These are phyloP conservation scores for Batillaria attramentaria DNA, from an alignment of 1,140 invertebrate species.

Conservation along the genomic window DNA sequence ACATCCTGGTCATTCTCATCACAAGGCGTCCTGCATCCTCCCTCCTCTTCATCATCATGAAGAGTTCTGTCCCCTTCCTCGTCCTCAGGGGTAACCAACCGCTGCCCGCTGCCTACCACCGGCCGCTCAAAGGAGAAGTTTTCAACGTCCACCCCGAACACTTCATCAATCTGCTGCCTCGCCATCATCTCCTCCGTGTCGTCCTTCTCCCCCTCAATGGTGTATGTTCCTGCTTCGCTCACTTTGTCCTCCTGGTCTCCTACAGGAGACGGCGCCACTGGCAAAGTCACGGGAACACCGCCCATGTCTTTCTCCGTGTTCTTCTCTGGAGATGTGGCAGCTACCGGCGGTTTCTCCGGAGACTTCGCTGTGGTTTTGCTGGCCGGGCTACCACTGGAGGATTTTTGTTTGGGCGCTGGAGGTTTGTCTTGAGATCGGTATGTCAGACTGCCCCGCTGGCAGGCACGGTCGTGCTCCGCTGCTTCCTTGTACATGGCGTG, in stretches of 20 bases:
- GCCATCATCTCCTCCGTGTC: slow-evolving; percentile 89
- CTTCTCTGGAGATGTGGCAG: background rate
- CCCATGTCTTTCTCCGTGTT: background rate
- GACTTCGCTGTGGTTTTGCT: background rate
- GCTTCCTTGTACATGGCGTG: slow-evolving; percentile 58
- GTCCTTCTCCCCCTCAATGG: slow-evolving; percentile 79
- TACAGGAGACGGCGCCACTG: background rate
- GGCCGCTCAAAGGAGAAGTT: slow-evolving; percentile 38
- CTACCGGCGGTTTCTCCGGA: background rate
- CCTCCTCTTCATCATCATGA: slow-evolving; percentile 23
- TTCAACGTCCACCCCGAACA: slow-evolving; percentile 76
- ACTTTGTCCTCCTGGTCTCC: slow-evolving; percentile 76
- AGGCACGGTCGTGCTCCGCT: slow-evolving; percentile 51
- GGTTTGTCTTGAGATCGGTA: slow-evolving; percentile 1
- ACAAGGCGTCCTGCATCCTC: background rate
- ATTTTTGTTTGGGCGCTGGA: slow-evolving; percentile 11
- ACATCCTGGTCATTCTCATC: background rate
- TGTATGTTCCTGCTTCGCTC: slow-evolving; percentile 90
- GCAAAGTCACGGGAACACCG: background rate
- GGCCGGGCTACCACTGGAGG: slow-evolving; percentile 7
- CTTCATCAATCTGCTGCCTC: slow-evolving; percentile 87
- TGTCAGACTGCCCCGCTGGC: slow-evolving; percentile 23
- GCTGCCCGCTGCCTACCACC: slow-evolving; percentile 30
- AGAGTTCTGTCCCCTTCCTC: slow-evolving; percentile 16
- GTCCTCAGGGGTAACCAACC: slow-evolving; percentile 27